Evolutionary conservation across 2,888 invertebrate genomes (phyloP), one percentile per base, ranked within the genome.

Genomic region (Euzophera pinguis): DNA sequence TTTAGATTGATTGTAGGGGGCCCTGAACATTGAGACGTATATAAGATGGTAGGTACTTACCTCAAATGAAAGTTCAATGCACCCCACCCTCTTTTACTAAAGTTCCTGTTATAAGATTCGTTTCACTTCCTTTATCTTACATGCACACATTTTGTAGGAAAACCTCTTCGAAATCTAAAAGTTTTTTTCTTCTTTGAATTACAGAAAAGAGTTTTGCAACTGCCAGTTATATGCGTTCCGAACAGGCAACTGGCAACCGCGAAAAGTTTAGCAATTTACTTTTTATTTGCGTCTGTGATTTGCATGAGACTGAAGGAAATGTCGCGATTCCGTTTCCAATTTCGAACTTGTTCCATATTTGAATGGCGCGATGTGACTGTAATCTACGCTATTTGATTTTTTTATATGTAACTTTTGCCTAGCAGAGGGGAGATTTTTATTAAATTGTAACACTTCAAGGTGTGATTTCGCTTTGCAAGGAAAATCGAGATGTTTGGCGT

Each of bases 211-310:
- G 51, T 51, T 43, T 32, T 34, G 27, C 35, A 53, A 45, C 14
- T 32, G 47, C 55, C 51, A 50, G 55, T 49, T 54, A 56, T 57
- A 53, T 61, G 57, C 58, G 59, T 58, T 53, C 59, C 56, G 55
- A 58, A 59, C 60, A 61, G 51, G 53, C 58, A 63, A 68, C 73
- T 73, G 63, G 72, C 60, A 67, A 75, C 70, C 69, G 71, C 65
- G 68, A 65, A 71, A 83, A 84, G 78, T 85, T 86, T 78, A 69
- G 72, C 81, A 81, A 83, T 85, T 67, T 79, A 73, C 69, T 71
- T 80, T 82, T 83, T 81, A 81, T 83, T 81, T 72, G 64, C 73
- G 66, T 69, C 72, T 70, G 63, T 71, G 72, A 78, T 84, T 84
- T 83, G 80, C 84, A 83, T 80, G 77, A 70, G 65, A 72, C 70